phyloP scores from a whole-genome alignment of 2,113 vertebrate genomes.

The Chloropsis cyanopogon region DNA sequence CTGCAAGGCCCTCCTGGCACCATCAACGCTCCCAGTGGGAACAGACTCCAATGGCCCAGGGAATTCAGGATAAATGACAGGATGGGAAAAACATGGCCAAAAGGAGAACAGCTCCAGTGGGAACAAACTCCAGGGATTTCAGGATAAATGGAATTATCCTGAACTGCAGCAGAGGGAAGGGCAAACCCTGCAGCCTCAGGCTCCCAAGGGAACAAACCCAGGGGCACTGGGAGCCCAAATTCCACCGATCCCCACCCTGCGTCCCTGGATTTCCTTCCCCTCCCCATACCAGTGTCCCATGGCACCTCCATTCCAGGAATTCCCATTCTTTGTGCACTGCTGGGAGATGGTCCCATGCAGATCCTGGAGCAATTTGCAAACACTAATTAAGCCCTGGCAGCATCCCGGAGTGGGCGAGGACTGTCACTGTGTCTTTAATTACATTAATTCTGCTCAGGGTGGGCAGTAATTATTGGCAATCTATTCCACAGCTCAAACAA shows the following conservation, averaged over 20 bases:
- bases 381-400: conserved; percentile 33
- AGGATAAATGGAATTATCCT: neutral
- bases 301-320: neutral
- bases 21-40: rapidly evolving
- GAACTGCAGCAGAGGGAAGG: neutral
- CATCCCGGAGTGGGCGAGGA: neutral
- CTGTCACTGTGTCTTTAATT: conserved; percentile 24
- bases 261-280: neutral
- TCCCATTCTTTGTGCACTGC: neutral
- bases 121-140: neutral
- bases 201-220: neutral
- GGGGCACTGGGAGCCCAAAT: neutral
- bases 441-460: conserved; percentile 20
- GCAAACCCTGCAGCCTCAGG: neutral
- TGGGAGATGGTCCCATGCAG: neutral
- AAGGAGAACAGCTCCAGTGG: neutral
- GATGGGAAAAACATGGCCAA: neutral
- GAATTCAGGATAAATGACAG: neutral
- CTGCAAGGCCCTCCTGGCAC: neutral
- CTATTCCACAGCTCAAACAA: conserved; percentile 15
- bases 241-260: neutral
- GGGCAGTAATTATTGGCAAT: conserved; percentile 31
- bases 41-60: neutral
- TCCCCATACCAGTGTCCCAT: neutral
- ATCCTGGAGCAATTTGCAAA: conserved; percentile 17